Percentiles rank a stretch among this genome's conserved stretches.
Evolutionary conservation across 2,113 vertebrate genomes (phyloP).

Genomic region (Labrus mixtus): DNA sequence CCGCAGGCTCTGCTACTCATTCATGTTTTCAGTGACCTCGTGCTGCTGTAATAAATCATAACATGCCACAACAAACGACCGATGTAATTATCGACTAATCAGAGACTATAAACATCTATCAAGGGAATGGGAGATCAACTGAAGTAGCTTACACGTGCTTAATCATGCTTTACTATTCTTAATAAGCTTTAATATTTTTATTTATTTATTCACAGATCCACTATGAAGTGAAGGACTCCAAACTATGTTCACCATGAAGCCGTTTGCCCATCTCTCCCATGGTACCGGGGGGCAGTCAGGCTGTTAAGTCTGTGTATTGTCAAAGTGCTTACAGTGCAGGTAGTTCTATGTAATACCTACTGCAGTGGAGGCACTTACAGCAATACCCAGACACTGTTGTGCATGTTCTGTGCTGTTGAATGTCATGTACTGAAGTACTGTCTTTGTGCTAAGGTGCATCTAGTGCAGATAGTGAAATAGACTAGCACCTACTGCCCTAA

Average conservation of each 20-base stretch:
- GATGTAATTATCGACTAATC: not conserved
- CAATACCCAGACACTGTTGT: constrained; percentile 90
- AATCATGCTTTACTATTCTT: not conserved
- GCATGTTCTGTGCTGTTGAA: not conserved
- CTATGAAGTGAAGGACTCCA: not conserved
- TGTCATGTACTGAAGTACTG: constrained; percentile 82
- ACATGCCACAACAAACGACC: not conserved
- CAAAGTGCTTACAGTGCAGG: constrained; percentile 99
- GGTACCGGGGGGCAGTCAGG: constrained; percentile 15
- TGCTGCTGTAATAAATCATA: constrained; percentile 58
- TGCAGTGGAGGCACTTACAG: constrained; percentile 99
- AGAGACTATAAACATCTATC: too few species aligned
- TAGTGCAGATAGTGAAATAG: constrained; percentile 99
- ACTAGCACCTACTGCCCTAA: constrained; percentile 99
- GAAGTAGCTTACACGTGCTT: not conserved
- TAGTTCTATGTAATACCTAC: constrained; percentile 97
- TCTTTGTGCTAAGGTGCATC: constrained; percentile 99
- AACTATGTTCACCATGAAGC: not conserved
- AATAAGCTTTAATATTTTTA: not conserved
- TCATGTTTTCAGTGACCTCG: constrained; percentile 77
- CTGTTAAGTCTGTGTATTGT: constrained; percentile 91
- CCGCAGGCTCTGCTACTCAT: constrained; percentile 83
- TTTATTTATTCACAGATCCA: constrained; percentile 28
- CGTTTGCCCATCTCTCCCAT: not conserved
- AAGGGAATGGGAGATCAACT: too few species aligned